Base-by-base conservation (phyloP, 2,888 invertebrate genomes). In the Nemapogon koenigi region DNA sequence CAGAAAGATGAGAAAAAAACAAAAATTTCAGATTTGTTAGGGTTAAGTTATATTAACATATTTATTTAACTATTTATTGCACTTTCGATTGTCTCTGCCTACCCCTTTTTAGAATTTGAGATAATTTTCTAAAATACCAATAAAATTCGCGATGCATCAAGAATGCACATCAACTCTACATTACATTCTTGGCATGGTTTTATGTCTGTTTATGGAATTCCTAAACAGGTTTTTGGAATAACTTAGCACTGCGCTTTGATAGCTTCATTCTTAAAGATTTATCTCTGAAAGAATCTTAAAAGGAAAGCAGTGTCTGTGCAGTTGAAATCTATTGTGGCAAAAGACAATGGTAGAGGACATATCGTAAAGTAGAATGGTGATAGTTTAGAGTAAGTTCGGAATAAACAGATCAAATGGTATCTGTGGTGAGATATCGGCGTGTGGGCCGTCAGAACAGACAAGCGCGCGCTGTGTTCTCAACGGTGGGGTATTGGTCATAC, bases 401-500 rank as follows among this genome's bases (percentile, higher is more conserved):
- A 72, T 68, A 68, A 70, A 70, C 69, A 73, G 75, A 72, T 71
- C 72, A 72, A 55, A 55, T 58, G 51, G 59, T 70, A 69, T 68
- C 33, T n/a, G n/a, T n/a, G n/a, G 33, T 33, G 19, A 33, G 33
- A 33, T 33, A 33, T 33, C 67, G 46, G 56, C 63, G 75, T 70
- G 73, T 73, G 72, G 75, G 75, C 62, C 57, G 71, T 55, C 52
- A 55, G 46, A 57, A 64, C 63, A 72, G 71, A 75, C 56, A 68
- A 57, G 53, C 62, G 49, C 52, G 53, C 62, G 57, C 59, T n/a
- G n/a, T n/a, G n/a, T n/a, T n/a, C n/a, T n/a, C n/a, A n/a, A n/a
- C n/a, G n/a, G n/a, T n/a, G n/a, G n/a, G n/a, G n/a, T n/a, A n/a
- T n/a, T n/a, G n/a, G n/a, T n/a, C n/a, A n/a, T n/a, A n/a, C n/a